Evolutionary conservation across 35 echinoderm and acorn worm genomes (phyloP).

Genomic region (Strongylocentrotus purpuratus): DNA sequence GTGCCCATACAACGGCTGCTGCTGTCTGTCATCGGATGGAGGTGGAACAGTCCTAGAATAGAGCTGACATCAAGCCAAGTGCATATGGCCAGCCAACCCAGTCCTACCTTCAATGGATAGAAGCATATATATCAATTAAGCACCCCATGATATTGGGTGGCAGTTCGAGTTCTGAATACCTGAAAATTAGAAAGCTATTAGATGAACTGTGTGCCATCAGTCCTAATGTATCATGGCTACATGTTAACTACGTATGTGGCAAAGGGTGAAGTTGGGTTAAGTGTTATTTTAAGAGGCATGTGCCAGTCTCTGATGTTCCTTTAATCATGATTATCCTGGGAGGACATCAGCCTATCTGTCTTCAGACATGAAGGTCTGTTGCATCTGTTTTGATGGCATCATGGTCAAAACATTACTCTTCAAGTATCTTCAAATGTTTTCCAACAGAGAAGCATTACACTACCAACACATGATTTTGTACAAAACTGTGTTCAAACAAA

Average conservation of each 20-base stretch:
- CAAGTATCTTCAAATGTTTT: neutral
- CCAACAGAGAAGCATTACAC: neutral
- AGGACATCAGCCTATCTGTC: neutral
- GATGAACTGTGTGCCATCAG: neutral
- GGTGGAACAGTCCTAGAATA: neutral
- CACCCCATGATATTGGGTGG: conserved; percentile 22
- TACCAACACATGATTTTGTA: neutral
- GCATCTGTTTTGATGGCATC: neutral
- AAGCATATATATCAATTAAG: conserved; percentile 35
- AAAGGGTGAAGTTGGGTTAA: neutral
- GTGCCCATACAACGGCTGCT: neutral
- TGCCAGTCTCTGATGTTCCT: neutral
- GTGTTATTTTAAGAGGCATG: too few species aligned
- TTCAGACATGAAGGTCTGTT: neutral
- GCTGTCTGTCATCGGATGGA: neutral
- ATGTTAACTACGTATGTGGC: neutral
- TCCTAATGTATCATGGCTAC: neutral
- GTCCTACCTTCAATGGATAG: neutral
- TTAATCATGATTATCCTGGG: neutral
- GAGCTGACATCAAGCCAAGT: neutral
- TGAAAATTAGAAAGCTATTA: neutral
- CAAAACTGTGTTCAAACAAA: neutral
- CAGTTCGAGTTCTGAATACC: conserved; percentile 36
- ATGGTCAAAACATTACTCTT: neutral
- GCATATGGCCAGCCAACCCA: neutral